Conservation (phyloP, 64 coral and sea anemone genomes). For the Pocillopora damicornis region DNA sequence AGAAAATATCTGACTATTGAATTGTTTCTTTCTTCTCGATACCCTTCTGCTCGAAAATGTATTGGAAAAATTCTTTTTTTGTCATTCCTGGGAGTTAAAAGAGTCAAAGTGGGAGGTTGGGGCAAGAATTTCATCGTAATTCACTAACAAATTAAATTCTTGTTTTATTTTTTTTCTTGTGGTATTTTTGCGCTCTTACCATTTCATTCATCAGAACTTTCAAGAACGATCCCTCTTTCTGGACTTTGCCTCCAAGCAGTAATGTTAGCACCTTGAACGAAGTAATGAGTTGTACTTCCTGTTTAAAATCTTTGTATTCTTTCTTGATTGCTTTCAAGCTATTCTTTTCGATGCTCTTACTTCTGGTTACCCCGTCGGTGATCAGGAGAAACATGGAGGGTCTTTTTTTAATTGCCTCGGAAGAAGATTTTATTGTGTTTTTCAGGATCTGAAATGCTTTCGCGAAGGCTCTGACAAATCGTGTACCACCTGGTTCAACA, state of each 20-base stretch:
- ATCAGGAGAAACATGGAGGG: conserved; percentile 61
- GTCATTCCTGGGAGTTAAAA: too few relatives aligned
- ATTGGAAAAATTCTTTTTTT: too few relatives aligned
- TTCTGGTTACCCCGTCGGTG: conserved; percentile 47
- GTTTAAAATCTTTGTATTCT: background rate
- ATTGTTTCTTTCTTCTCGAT: too few relatives aligned
- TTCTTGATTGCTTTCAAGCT: background rate
- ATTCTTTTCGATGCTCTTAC: background rate
- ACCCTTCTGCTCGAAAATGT: too few relatives aligned
- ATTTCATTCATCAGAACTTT: conserved; percentile 4
- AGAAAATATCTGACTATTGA: too few relatives aligned
- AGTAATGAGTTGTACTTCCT: background rate
- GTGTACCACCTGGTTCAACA: conserved; percentile 45
- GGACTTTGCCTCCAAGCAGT: background rate
- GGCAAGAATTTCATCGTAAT: too few relatives aligned
- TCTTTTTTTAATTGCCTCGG: background rate
- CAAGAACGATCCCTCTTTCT: conserved; percentile 24
- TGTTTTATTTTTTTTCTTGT: too few relatives aligned
- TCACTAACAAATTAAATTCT: too few relatives aligned
- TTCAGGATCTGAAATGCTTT: conserved; percentile 56
- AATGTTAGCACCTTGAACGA: conserved; percentile 6
- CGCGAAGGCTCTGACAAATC: conserved; percentile 52
- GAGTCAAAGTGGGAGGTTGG: too few relatives aligned
- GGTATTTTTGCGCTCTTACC: conserved; percentile 2
- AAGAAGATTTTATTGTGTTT: conserved; percentile 18